These are phyloP conservation scores for Drosophila algonquin DNA, from an alignment of 2,888 invertebrate genomes.

Conservation along the genomic window DNA sequence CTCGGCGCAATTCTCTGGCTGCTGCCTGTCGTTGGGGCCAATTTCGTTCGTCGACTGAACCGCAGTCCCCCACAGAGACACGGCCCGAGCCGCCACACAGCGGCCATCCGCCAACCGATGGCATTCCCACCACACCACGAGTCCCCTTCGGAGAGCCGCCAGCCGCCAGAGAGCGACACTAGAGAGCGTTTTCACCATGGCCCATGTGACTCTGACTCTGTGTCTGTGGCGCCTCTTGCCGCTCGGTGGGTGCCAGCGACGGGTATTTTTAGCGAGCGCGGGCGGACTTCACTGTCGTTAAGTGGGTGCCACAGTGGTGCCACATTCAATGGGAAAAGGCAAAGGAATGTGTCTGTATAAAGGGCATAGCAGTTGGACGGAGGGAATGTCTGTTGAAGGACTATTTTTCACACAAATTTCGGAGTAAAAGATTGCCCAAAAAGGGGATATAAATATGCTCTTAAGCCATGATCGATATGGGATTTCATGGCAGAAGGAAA, in stretches of 20 bases:
- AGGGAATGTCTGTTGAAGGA: not conserved
- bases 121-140: slow-evolving; percentile 21
- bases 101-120: slow-evolving; percentile 6
- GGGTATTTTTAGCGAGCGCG: slow-evolving; percentile 72
- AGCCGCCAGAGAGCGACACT: slow-evolving; percentile 5
- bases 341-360: not conserved
- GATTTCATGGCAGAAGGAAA: not conserved
- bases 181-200: slow-evolving; percentile 62
- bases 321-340: not conserved
- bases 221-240: slow-evolving; percentile 38
- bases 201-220: slow-evolving; percentile 73
- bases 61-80: slow-evolving; percentile 16
- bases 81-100: slow-evolving; percentile 37
- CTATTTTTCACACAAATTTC: not conserved
- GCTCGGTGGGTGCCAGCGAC: slow-evolving; percentile 49
- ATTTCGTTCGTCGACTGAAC: slow-evolving; percentile 68
- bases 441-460: too few relatives aligned
- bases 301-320: slow-evolving; percentile 27
- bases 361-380: too few relatives aligned
- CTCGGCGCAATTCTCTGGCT: slow-evolving; percentile 54
- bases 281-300: slow-evolving; percentile 53
- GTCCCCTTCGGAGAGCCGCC: not conserved
- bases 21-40: slow-evolving; percentile 71
- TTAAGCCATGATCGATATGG: not conserved
- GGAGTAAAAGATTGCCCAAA: too few relatives aligned